A percentile compares a stretch with the other conserved stretches of the same genome.
Conservation (phyloP, 2,888 invertebrate genomes). For the Drosophila cognata region DNA sequence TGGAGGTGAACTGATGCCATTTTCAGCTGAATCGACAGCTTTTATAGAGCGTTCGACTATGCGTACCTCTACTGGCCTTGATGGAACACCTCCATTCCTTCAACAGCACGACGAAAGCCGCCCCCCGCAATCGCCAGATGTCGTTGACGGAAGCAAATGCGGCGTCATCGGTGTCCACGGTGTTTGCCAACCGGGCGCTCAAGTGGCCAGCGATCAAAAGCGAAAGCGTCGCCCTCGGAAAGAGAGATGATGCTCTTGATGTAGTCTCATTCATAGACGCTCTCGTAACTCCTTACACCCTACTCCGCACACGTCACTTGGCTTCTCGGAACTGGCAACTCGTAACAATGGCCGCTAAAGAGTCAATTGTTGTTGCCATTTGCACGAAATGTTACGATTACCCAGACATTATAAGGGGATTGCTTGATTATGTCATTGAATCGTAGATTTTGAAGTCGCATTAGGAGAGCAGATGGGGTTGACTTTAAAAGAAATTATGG, state of each 20-base stretch:
- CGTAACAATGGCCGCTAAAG: constrained; percentile 13
- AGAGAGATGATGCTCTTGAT: constrained; percentile 23
- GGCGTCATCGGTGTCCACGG: constrained; percentile 14
- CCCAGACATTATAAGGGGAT: constrained; percentile 14
- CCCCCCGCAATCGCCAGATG: constrained; percentile 24
- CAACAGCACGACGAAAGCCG: constrained; percentile 18
- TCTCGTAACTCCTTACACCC: constrained; percentile 17
- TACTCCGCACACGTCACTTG: constrained; percentile 10
- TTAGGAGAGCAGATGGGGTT: background rate
- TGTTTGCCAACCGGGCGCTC: constrained; percentile 33
- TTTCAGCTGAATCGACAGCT: constrained; percentile 45
- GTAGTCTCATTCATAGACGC: constrained; percentile 20
- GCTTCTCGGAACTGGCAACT: constrained; percentile 28
- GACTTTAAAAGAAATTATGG: background rate
- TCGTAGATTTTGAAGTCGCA: background rate
- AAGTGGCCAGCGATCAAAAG: constrained; percentile 52
- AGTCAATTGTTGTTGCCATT: constrained; percentile 44
- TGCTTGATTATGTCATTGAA: constrained; percentile 43
- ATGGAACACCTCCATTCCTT: constrained; percentile 45
- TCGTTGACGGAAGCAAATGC: constrained; percentile 45
- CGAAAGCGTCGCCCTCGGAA: constrained; percentile 54
- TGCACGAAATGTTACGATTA: constrained; percentile 53
- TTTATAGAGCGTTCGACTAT: constrained; percentile 59
- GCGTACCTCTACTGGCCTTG: constrained; percentile 45
- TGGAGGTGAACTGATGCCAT: constrained; percentile 63